Conservation (phyloP, 1,140 invertebrate species). For the Marisa cornuarietis region DNA sequence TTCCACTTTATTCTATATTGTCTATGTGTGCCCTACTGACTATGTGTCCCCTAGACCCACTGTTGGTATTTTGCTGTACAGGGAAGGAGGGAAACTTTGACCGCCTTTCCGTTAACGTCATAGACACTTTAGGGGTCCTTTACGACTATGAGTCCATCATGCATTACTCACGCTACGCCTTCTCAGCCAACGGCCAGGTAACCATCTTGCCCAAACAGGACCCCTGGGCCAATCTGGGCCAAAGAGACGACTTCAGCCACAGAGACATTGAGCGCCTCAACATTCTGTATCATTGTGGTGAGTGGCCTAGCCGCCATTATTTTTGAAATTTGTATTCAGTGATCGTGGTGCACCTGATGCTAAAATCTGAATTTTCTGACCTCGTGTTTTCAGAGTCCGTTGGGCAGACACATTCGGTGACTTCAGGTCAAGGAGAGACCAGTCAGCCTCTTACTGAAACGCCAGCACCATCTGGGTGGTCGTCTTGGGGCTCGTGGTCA, state of each 20-base stretch:
- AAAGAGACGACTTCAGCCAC: constrained; percentile 52
- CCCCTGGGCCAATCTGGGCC: constrained; percentile 49
- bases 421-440: too few species aligned
- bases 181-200: constrained; percentile 59
- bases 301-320: not conserved
- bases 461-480: constrained; percentile 27
- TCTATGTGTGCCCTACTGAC: not conserved
- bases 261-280: constrained; percentile 56
- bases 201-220: constrained; percentile 61
- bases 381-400: too few species aligned
- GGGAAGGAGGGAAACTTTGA: constrained; percentile 47
- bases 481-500: constrained; percentile 39
- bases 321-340: too few species aligned
- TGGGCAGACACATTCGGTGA: too few species aligned
- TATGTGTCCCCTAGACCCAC: constrained; percentile 3
- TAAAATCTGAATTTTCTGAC: too few species aligned
- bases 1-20: not conserved
- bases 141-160: constrained; percentile 68
- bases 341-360: too few species aligned
- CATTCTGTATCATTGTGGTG: constrained; percentile 57
- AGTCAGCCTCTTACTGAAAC: constrained; percentile 1
- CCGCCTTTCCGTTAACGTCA: constrained; percentile 34
- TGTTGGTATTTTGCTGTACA: constrained; percentile 7
- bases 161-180: constrained; percentile 68
- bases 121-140: constrained; percentile 43